A percentile compares a stretch with the other conserved stretches of the same genome.
Evolutionary conservation across 2,113 vertebrate species (phyloP).

Genomic region (Microcebus ravelobensis): DNA sequence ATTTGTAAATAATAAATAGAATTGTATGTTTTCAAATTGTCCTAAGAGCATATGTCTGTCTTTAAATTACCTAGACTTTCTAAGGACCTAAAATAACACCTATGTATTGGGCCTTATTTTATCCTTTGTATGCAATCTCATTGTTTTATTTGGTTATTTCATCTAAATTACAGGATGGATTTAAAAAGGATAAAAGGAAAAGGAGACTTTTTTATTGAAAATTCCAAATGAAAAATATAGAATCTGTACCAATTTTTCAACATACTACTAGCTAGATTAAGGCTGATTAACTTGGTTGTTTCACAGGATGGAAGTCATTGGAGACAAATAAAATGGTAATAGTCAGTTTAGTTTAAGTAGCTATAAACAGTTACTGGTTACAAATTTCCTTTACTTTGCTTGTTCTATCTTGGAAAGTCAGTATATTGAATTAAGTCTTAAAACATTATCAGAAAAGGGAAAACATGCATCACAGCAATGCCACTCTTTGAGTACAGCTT

Average conservation of each 20-base stretch:
- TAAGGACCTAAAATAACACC: not conserved
- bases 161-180: not conserved
- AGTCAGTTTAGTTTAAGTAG: not conserved
- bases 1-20: not conserved
- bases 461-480: not conserved
- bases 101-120: not conserved
- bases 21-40: not conserved
- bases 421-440: not conserved
- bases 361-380: not conserved
- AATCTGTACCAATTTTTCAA: not conserved
- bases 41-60: not conserved
- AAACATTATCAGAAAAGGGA: not conserved
- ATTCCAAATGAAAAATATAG: not conserved
- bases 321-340: not conserved
- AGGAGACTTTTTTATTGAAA: not conserved
- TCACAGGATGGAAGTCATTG: not conserved
- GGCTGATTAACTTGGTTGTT: not conserved
- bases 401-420: not conserved
- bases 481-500: fast-evolving
- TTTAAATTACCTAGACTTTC: not conserved
- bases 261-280: not conserved
- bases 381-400: not conserved
- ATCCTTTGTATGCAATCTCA: not conserved
- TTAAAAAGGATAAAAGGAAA: not conserved
- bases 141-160: not conserved